A percentile compares a stretch with the other conserved stretches of the same genome.
These are phyloP conservation scores for Cosmopolites sordidus DNA, from an alignment of 2,888 invertebrate species.

Conservation along the genomic window DNA sequence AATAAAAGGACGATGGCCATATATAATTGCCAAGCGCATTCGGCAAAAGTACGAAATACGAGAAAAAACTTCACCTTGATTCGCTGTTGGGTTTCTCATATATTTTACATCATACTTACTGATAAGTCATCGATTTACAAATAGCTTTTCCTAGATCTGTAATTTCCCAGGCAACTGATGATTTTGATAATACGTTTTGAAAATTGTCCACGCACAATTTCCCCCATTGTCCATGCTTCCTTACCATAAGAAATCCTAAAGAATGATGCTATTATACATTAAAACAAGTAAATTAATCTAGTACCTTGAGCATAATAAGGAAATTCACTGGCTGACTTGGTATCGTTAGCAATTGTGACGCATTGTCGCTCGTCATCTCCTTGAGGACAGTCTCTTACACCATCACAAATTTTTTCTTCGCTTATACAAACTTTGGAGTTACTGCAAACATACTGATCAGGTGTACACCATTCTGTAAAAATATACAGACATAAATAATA, in stretches of 20 bases:
- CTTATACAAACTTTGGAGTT: constrained; percentile 68
- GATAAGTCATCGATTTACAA: constrained; percentile 71
- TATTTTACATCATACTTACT: constrained; percentile 50
- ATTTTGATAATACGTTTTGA: constrained; percentile 55
- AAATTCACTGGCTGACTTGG: constrained; percentile 55
- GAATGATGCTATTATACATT: background rate
- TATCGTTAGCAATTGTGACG: constrained; percentile 58
- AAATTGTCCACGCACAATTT: constrained; percentile 70
- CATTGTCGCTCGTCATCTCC: constrained; percentile 76
- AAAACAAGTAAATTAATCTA: background rate
- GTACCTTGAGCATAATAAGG: constrained; percentile 61
- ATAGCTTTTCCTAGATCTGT: constrained; percentile 70
- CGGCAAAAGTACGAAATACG: too few species aligned
- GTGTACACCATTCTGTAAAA: constrained; percentile 66
- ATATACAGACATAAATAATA: background rate
- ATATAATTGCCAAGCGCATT: too few species aligned
- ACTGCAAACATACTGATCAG: constrained; percentile 69
- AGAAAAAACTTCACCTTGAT: too few species aligned
- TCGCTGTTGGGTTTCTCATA: too few species aligned
- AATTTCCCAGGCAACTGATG: constrained; percentile 59
- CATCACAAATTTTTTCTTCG: constrained; percentile 64
- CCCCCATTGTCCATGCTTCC: constrained; percentile 73
- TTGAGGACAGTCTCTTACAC: constrained; percentile 64
- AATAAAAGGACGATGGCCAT: too few species aligned
- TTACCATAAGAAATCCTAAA: constrained; percentile 66